Conservation (phyloP, 2,113 vertebrate species). For the Percopsis transmontana region DNA sequence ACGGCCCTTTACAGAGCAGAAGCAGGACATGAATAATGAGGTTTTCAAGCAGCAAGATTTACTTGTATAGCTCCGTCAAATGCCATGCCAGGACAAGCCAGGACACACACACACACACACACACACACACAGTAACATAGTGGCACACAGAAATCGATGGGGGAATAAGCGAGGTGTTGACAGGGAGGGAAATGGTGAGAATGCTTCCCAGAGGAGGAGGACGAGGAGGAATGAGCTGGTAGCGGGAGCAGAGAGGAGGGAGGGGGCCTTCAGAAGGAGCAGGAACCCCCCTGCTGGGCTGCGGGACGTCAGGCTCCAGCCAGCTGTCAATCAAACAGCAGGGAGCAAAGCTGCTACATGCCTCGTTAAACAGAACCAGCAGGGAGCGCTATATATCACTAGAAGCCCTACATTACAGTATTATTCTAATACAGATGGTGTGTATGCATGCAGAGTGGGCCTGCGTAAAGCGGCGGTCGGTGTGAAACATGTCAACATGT, state of each 20-base stretch:
- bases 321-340: conserved; percentile 81
- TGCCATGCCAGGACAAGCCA: too few relatives aligned
- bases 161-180: background rate
- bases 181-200: background rate
- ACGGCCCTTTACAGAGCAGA: too few relatives aligned
- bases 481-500: conserved; percentile 8
- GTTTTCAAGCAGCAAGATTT: too few relatives aligned
- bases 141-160: background rate
- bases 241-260: background rate
- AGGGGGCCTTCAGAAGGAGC: background rate
- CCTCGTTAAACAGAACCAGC: conserved; percentile 66
- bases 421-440: too few relatives aligned
- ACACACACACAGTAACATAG: too few relatives aligned
- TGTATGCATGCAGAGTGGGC: background rate
- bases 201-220: too few relatives aligned
- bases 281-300: conserved; percentile 59
- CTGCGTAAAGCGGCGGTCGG: background rate
- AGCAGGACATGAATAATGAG: too few relatives aligned
- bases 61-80: too few relatives aligned
- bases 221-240: too few relatives aligned
- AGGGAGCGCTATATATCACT: conserved; percentile 84
- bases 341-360: conserved; percentile 78
- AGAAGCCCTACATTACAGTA: conserved; percentile 5
- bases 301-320: conserved; percentile 68
- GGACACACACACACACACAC: too few relatives aligned